Conservation (phyloP, 2,113 vertebrate genomes). For the Psammodynastes pulverulentus region DNA sequence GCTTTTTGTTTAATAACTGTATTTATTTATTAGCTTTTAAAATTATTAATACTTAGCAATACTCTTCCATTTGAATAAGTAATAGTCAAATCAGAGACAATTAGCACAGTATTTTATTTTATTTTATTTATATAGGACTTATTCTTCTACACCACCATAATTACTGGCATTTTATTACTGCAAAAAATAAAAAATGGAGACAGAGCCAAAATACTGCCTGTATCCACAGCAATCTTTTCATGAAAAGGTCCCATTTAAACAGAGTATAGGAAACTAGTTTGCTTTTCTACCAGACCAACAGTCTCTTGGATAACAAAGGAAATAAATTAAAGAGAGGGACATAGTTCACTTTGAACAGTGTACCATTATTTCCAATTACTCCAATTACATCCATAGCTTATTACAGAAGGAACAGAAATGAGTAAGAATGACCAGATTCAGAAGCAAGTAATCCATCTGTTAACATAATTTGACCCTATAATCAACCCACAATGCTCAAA, state of each 20-base stretch:
- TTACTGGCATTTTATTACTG: background rate
- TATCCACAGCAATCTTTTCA: background rate
- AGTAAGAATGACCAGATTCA: background rate
- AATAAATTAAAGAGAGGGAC: background rate
- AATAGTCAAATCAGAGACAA: background rate
- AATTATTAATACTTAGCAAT: background rate
- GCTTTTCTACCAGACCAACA: background rate
- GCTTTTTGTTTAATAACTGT: background rate
- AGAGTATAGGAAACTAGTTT: background rate
- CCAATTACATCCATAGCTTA: conserved; percentile 37
- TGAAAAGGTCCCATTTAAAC: conserved; percentile 6
- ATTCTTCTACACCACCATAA: background rate
- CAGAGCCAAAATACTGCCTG: conserved; percentile 7
- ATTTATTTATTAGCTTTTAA: background rate
- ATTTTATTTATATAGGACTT: background rate
- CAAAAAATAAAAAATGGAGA: background rate
- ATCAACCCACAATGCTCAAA: background rate
- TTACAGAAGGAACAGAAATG: background rate
- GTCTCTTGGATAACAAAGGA: background rate
- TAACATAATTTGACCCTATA: background rate
- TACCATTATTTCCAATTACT: conserved; percentile 22
- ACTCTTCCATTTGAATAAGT: background rate
- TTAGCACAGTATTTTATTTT: background rate
- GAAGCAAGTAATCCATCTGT: background rate
- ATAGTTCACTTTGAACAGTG: background rate